These are phyloP conservation scores for Pomatostomus ruficeps DNA, from an alignment of 2,113 vertebrate species.

Conservation along the genomic window DNA sequence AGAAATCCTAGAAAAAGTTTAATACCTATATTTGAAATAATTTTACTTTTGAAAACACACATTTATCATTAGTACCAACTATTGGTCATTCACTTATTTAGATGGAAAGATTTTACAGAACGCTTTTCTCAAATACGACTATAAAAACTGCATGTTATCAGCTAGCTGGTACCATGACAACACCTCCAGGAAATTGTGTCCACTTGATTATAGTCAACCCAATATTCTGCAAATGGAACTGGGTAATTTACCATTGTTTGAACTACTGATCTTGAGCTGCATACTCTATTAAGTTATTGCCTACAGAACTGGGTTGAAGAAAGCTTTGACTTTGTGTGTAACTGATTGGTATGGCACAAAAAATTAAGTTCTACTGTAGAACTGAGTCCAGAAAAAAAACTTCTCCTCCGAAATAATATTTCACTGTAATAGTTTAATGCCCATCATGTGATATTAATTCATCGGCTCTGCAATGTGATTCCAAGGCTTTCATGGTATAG, in stretches of 20 bases:
- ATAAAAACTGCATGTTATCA: background rate
- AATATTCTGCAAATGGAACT: slow-evolving; percentile 47
- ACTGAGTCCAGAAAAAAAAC: slow-evolving; percentile 58
- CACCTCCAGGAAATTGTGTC: slow-evolving; percentile 29
- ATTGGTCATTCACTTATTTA: background rate
- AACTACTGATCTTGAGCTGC: slow-evolving; percentile 77
- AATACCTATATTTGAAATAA: background rate
- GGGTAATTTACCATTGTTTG: slow-evolving; percentile 85
- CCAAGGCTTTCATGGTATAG: slow-evolving; percentile 93
- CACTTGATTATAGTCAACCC: slow-evolving; percentile 32
- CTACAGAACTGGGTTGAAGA: slow-evolving; percentile 71
- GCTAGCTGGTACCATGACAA: slow-evolving; percentile 8
- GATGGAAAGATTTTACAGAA: background rate
- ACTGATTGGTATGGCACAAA: slow-evolving; percentile 81
- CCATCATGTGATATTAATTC: slow-evolving; percentile 89
- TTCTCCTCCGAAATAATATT: slow-evolving; percentile 58
- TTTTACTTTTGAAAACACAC: slow-evolving; percentile 17
- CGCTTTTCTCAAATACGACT: slow-evolving; percentile 21
- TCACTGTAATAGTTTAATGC: slow-evolving; percentile 79
- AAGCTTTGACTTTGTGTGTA: slow-evolving; percentile 69
- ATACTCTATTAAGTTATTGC: slow-evolving; percentile 72
- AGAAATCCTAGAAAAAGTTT: slow-evolving; percentile 42
- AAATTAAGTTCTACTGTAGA: slow-evolving; percentile 70
- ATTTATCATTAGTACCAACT: slow-evolving; percentile 39
- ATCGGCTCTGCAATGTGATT: slow-evolving; percentile 90